Evolutionary conservation across 2,888 invertebrate species (phyloP).

Genomic region (Saturnia pavonia): DNA sequence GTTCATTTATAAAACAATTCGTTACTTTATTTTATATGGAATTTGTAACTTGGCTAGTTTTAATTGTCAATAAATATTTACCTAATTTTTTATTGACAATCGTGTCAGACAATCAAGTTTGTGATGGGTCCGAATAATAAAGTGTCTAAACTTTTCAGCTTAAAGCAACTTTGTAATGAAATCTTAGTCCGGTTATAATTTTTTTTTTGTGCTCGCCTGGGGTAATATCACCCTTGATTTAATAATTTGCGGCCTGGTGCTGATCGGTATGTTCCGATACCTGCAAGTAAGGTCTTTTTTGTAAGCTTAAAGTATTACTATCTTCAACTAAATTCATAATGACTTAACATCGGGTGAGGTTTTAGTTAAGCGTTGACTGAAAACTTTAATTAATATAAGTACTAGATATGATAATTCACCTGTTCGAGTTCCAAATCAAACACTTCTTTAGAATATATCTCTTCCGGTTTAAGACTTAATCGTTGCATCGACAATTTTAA

Average conservation of each 20-base stretch:
- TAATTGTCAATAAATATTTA: too few species aligned
- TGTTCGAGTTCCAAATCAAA: constrained; percentile 51
- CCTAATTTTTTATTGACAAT: too few species aligned
- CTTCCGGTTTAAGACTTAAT: constrained; percentile 39
- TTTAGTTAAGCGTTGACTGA: background rate
- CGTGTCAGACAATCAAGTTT: too few species aligned
- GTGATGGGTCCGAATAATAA: too few species aligned
- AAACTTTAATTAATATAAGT: background rate
- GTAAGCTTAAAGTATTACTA: background rate
- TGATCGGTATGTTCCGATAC: background rate
- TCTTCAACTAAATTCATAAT: background rate
- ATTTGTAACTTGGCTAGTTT: too few species aligned
- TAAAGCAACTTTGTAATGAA: too few species aligned
- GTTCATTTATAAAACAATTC: too few species aligned
- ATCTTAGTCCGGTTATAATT: background rate
- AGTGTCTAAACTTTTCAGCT: too few species aligned
- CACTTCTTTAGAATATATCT: constrained; percentile 44
- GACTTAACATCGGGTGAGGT: background rate
- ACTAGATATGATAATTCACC: constrained; percentile 30
- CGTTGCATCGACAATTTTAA: constrained; percentile 41
- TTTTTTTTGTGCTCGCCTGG: background rate
- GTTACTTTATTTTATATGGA: too few species aligned
- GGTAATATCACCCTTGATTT: background rate
- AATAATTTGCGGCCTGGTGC: background rate
- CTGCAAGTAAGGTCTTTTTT: background rate